Percentiles rank a stretch among this genome's conserved stretches.
Conservation (phyloP, 1,140 invertebrate species). For the Eriosoma lanigerum region DNA sequence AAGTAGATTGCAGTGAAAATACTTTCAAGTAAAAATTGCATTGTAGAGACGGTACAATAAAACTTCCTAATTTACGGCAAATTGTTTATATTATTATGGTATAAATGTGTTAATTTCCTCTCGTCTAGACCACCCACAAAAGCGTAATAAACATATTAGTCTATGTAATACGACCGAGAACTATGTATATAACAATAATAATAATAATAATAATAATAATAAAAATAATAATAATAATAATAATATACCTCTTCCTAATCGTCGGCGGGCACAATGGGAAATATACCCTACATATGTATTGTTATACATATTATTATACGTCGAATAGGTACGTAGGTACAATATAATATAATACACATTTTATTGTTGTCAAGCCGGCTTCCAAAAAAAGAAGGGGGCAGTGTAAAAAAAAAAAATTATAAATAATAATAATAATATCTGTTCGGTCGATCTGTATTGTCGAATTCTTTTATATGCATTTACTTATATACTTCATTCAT, state of each 20-base stretch:
- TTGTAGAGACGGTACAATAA: neutral
- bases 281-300: no score
- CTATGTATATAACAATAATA: neutral
- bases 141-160: neutral
- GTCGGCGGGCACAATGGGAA: constrained; percentile 33
- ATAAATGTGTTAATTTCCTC: constrained; percentile 20
- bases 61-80: neutral
- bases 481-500: constrained; percentile 30
- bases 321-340: neutral
- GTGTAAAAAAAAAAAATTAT: constrained; percentile 39
- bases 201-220: no score
- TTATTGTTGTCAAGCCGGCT: constrained; percentile 29
- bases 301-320: neutral
- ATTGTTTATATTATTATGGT: neutral
- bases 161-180: constrained; percentile 6
- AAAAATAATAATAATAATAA: no score
- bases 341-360: constrained; percentile 10
- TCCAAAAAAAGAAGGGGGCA: neutral
- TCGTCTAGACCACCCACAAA: neutral
- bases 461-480: constrained; percentile 17
- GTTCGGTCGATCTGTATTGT: constrained; percentile 35
- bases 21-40: neutral
- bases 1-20: neutral
- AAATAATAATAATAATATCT: constrained; percentile 31
- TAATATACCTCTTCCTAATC: constrained; percentile 1